Base-by-base conservation (phyloP, 2,888 invertebrate genomes). In the Drosophila atripex region DNA sequence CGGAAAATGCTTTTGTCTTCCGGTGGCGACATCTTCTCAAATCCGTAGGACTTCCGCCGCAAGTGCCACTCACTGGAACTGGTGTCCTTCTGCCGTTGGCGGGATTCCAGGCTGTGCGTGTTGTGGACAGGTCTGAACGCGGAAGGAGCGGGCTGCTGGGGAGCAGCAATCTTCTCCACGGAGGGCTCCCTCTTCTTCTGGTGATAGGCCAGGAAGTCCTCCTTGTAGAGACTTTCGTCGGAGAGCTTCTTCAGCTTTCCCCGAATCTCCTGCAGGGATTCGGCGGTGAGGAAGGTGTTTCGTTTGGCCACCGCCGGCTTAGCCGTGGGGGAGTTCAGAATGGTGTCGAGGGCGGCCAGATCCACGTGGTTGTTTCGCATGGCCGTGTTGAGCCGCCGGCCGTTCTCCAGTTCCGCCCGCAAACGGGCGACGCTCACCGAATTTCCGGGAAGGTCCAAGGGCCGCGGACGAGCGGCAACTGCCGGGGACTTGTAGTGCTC, bases 31-130 rank as follows among this genome's bases (percentile, higher is more conserved):
- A 93, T 93, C 71, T 93, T 92, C 88, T 94, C 94, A 84, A 96
- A 96, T 61, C 96, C 95, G 86, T 96, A 96, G 16, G 96, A 96
- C 90, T 96, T 96, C 74, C 96, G 92, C 75, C 96, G 92, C 68
- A 94, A 93, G 85, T 94, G 95, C 95, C 96, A 96, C 79, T 94
- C 94, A 76, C 94, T 86, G 1, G 90, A 90, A 7, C 80, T 89
- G n/a, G 88, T 89, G 41, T 91, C 91, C 47, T 91, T 88, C 7
- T 86, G 84, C 38, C 88, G 88, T 53, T 89, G 80, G 55, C 90
- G 80, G 9, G 89, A 89, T 60, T 91, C 91, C 47, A 91, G 69
- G 49, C 91, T 91, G 56, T 91, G 89, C 5, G 91, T 90, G 1
- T 86, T 84, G 63, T 86, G 80, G 0, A 85, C 78, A 5, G 82